phyloP scores from a whole-genome alignment of 2,888 invertebrate genomes.

The Phanerotoma sp. region DNA sequence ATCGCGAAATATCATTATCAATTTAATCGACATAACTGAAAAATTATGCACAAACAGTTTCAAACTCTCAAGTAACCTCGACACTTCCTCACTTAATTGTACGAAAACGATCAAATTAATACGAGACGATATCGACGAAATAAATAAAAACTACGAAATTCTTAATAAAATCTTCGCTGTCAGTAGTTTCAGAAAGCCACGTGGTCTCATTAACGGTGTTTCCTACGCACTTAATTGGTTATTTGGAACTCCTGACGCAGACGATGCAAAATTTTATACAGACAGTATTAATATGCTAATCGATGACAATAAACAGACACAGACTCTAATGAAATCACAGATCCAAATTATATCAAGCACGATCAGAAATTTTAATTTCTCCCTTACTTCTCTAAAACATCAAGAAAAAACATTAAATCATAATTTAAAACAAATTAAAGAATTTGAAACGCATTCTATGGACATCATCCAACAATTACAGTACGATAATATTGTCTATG shows the following conservation, averaged over 20 bases:
- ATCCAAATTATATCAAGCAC: constrained; percentile 6
- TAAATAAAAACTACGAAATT: constrained; percentile 1
- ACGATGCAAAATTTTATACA: constrained; percentile 4
- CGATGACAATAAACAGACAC: constrained; percentile 1
- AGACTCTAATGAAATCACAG: constrained; percentile 5
- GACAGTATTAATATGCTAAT: constrained; percentile 5
- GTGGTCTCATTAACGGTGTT: constrained; percentile 3
- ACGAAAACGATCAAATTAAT: too few relatives aligned
- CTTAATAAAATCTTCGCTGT: background rate
- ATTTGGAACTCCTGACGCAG: constrained; percentile 1
- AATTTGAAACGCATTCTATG: background rate
- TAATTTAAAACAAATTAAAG: background rate
- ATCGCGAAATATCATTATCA: background rate
- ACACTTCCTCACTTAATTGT: too few relatives aligned
- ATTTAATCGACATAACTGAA: background rate
- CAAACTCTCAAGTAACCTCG: too few relatives aligned
- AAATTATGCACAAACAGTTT: too few relatives aligned
- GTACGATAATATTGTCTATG: background rate
- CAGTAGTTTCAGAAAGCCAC: background rate
- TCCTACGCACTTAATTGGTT: constrained; percentile 7
- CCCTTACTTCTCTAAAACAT: background rate
- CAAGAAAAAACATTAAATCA: constrained; percentile 7
- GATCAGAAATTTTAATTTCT: constrained; percentile 8
- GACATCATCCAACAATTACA: background rate
- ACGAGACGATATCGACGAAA: too few relatives aligned